Base-by-base conservation (phyloP, 2,113 vertebrate species). In the Terrapene triunguis region DNA sequence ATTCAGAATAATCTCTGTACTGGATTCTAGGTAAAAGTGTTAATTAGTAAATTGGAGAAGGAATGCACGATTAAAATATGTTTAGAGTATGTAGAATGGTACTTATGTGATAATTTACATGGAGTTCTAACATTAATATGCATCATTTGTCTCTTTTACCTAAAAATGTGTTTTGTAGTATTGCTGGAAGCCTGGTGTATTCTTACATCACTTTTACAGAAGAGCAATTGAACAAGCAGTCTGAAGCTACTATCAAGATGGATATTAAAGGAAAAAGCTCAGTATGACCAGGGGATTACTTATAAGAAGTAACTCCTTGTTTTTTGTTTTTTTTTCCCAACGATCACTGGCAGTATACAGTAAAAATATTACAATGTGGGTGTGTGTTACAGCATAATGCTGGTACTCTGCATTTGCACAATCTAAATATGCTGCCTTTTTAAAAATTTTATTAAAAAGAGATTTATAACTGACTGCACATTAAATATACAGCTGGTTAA, bases 121-220 rank as follows among this genome's bases (percentile, higher is more conserved):
- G 13, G 29, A 13, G 69, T 25, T 85, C 22, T 27, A 8, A 38
- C 3, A 17, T 72, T 51, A n/a, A 35, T 50, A 32, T 14, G 47
- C 50, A 54, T 62, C 19, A 25, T 16, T n/a, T 55, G 7, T 54
- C 13, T 11, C 25, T 88, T 12, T 1, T 17, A 0, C 62, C 38
- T 6, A 4, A 84, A 32, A 69, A 79, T 97, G 17, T 97, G 82
- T 97, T 85, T 89, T 97, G 89, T 98, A 99, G 99, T 95, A 99
- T 99, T 95, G 99, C 99, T 13, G 99, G 99, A 14, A 99, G 99
- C 94, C 98, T 99, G 98, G 99, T 99, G 62, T 99, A 99, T 83
- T 99, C 99, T 59, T 99, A 99, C 92, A 99, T 99, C 98, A 99
- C 99, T 7, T 99, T 99, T 98, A 99, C 98, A 1, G 99, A 99